phyloP scores from a whole-genome alignment of 2,888 invertebrate species.

The Cosmopolites sordidus region DNA sequence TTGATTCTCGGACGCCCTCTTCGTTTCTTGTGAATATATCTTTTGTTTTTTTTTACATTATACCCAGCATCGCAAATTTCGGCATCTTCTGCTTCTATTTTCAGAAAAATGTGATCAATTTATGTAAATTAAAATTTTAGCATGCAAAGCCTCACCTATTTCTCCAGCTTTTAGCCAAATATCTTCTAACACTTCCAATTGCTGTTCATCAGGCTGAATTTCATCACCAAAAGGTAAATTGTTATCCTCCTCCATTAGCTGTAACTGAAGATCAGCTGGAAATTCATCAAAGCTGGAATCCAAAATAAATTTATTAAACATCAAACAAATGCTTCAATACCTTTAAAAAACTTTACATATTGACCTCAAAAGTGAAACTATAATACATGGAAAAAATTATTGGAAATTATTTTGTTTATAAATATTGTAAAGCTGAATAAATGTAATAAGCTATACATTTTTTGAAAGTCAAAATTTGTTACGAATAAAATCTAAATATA shows the following conservation, averaged over 20 bases:
- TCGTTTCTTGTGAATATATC: constrained; percentile 40
- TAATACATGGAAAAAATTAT: too few relatives aligned
- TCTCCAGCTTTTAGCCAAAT: constrained; percentile 79
- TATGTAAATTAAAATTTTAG: not conserved
- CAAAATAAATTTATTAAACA: too few relatives aligned
- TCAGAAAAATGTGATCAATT: constrained; percentile 7
- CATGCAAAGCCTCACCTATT: constrained; percentile 60
- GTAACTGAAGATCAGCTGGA: constrained; percentile 47
- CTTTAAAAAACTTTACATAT: too few relatives aligned
- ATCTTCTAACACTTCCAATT: constrained; percentile 69
- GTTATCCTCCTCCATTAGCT: constrained; percentile 52
- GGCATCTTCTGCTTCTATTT: constrained; percentile 52
- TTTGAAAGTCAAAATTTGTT: too few relatives aligned
- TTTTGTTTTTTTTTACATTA: constrained; percentile 49
- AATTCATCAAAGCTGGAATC: constrained; percentile 39
- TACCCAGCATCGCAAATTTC: constrained; percentile 54
- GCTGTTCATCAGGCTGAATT: constrained; percentile 63
- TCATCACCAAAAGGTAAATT: constrained; percentile 47
- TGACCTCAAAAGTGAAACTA: too few relatives aligned
- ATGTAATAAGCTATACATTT: too few relatives aligned
- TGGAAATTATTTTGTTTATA: too few relatives aligned
- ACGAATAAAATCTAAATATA: too few relatives aligned
- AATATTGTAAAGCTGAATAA: too few relatives aligned
- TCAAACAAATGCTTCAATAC: too few relatives aligned
- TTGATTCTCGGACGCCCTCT: constrained; percentile 20